Evolutionary conservation across 1,140 invertebrate species (phyloP).

Genomic region (Oncopodura yosiiana): DNA sequence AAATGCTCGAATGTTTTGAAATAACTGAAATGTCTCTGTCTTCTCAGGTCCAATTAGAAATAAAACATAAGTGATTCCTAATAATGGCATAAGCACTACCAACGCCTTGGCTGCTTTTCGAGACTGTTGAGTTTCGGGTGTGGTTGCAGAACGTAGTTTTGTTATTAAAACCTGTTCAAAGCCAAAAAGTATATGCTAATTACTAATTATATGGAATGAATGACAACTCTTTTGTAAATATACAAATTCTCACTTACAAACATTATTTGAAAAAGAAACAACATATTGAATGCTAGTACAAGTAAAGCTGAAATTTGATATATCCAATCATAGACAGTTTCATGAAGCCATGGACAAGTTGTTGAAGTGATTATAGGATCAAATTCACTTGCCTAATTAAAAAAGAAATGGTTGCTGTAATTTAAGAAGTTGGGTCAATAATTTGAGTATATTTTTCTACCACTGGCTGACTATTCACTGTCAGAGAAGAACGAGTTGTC

Average conservation of each 20-base stretch:
- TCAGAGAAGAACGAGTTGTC: conserved; percentile 18
- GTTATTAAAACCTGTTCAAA: conserved; percentile 79
- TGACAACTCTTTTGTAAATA: neutral
- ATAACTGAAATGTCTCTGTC: conserved; percentile 26
- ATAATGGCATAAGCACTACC: conserved; percentile 71
- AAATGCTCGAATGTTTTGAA: conserved; percentile 53
- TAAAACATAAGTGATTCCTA: conserved; percentile 78
- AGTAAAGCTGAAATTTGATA: conserved; percentile 61
- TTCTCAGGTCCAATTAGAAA: conserved; percentile 56
- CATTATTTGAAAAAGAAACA: conserved; percentile 84
- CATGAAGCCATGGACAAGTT: conserved; percentile 54
- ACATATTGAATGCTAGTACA: conserved; percentile 66
- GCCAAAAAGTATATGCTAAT: conserved; percentile 15
- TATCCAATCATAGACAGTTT: conserved; percentile 65
- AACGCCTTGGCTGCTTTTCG: conserved; percentile 79
- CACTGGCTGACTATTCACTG: neutral
- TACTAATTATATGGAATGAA: neutral
- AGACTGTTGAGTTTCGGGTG: conserved; percentile 74
- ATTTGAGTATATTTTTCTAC: neutral
- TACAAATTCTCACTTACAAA: conserved; percentile 51
- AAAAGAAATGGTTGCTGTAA: neutral
- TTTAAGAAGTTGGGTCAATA: neutral
- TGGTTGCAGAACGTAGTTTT: conserved; percentile 76
- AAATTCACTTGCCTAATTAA: conserved; percentile 39
- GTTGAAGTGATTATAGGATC: conserved; percentile 44